Percentiles rank a stretch among this genome's conserved stretches.
These are phyloP conservation scores for Melanotus villosus DNA, from an alignment of 2,888 invertebrate species.

Conservation along the genomic window DNA sequence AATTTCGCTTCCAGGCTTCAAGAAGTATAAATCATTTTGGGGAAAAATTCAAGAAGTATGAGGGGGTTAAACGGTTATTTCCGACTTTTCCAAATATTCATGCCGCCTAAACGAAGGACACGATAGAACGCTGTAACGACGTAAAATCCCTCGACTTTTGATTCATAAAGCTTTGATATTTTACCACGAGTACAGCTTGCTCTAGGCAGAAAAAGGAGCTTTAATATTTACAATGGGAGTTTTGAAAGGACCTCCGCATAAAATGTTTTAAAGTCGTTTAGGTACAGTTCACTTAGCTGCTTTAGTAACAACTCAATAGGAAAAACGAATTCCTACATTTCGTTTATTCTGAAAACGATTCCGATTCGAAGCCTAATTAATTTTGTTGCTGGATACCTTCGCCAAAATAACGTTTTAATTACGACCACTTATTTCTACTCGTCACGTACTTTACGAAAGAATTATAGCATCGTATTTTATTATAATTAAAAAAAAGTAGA, in stretches of 20 bases:
- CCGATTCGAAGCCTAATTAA: too few species aligned
- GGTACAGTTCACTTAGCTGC: neutral
- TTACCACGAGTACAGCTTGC: neutral
- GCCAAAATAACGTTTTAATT: too few species aligned
- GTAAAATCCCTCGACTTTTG: conserved; percentile 5
- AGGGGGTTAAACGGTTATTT: conserved; percentile 34
- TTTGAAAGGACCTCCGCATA: neutral
- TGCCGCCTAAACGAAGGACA: conserved; percentile 13
- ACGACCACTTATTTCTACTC: too few species aligned
- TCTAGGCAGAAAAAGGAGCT: neutral
- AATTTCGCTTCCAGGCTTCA: conserved; percentile 26
- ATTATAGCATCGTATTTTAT: too few species aligned
- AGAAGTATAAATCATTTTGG: conserved; percentile 33
- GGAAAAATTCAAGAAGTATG: conserved; percentile 13
- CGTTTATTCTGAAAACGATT: too few species aligned
- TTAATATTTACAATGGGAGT: neutral
- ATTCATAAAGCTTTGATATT: conserved; percentile 13
- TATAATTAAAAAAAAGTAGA: too few species aligned
- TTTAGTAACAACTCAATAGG: too few species aligned
- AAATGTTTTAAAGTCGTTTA: neutral
- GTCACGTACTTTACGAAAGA: too few species aligned
- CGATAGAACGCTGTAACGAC: conserved; percentile 4
- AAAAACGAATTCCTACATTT: too few species aligned
- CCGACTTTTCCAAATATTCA: conserved; percentile 32
- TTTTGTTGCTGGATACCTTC: too few species aligned